Percentiles rank a stretch among this genome's conserved stretches.
Evolutionary conservation across 53 echinoderm and acorn worm genomes (phyloP).

Genomic region (Crossaster papposus): DNA sequence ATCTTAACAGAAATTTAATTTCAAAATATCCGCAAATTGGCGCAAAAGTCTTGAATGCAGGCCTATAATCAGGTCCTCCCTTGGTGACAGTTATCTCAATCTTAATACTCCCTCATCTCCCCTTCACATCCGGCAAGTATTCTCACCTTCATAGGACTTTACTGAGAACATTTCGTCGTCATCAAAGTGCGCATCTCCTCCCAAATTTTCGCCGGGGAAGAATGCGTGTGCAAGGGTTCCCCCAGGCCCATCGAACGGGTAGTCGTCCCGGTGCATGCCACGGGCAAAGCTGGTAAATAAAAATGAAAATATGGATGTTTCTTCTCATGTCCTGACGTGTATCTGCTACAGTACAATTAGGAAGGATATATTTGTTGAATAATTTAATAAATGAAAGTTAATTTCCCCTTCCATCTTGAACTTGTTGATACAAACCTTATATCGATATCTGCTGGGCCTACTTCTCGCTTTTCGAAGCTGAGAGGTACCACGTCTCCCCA

Average conservation of each 20-base stretch:
- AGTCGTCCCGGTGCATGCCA: constrained; percentile 81
- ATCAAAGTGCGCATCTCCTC: constrained; percentile 97
- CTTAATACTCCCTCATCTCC: not conserved
- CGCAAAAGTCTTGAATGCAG: no score
- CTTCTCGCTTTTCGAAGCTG: constrained; percentile 65
- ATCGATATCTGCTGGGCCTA: constrained; percentile 77
- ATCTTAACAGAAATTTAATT: no score
- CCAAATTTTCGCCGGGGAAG: constrained; percentile 84
- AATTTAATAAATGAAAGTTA: no score
- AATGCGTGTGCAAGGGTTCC: constrained; percentile 97
- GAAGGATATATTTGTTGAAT: no score
- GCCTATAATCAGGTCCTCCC: no score
- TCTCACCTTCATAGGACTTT: constrained; percentile 70
- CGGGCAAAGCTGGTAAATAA: constrained; percentile 50
- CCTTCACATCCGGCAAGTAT: no score
- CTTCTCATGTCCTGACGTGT: no score
- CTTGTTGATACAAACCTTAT: constrained; percentile 43
- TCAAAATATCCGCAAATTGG: no score
- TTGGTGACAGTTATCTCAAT: not conserved
- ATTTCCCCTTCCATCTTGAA: not conserved
- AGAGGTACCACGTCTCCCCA: constrained; percentile 88
- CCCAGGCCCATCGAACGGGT: constrained; percentile 93
- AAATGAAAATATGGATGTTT: not conserved
- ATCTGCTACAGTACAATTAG: no score
- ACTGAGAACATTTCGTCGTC: constrained; percentile 84